Base-by-base conservation (phyloP, 2,888 invertebrate species). In the Allygus modestus region DNA sequence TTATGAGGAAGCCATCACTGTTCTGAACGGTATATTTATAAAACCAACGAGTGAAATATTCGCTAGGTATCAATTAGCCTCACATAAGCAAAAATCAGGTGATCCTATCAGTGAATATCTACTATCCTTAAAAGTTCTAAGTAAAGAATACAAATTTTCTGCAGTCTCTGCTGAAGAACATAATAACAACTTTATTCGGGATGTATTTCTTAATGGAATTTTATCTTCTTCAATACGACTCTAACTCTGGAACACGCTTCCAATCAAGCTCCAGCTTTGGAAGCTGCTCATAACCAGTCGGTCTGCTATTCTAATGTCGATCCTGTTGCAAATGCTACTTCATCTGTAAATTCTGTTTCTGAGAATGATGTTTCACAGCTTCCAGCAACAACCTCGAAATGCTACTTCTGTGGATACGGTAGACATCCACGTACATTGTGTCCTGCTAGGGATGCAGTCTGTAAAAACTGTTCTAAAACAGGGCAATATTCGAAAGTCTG, bases 151-250 rank as follows among this genome's bases (percentile, higher is more conserved):
- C 15, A 23, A 75, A 20, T 75, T 79, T 31, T 31, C 28, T 20
- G 79, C 43, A 17, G 51, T 79, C 9, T 51, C 79, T 51, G 79
- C 79, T 23, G 51, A 46, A 28, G 46, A 46, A 20, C 77, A 77
- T 23, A 73, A 33, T 12, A 73, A 73, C 20, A 37, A 41, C 73
- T 73, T 37, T n/a, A 75, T 75, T n/a, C n/a, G 43, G 26, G 37
- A 75, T 75, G 75, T 43, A 5, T 75, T 75, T 20, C 31, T 79
- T 11, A 51, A 28, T n/a, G 79, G 43, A 73, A 0, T 33, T 37
- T 33, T 73, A 17, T 73, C 73, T 15, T 33, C 73, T 73, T 2
- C n/a, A 43, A 73, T 73, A 9, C 37, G 33, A 73, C 23, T 23
- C 43, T 73, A 73, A 43, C 37, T 37, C 28, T 73, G 23, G 73